Evolutionary conservation across 2,797 vertebrate genomes (phyloP), one percentile per base, ranked within the genome.

Genomic region (Mus caroli): DNA sequence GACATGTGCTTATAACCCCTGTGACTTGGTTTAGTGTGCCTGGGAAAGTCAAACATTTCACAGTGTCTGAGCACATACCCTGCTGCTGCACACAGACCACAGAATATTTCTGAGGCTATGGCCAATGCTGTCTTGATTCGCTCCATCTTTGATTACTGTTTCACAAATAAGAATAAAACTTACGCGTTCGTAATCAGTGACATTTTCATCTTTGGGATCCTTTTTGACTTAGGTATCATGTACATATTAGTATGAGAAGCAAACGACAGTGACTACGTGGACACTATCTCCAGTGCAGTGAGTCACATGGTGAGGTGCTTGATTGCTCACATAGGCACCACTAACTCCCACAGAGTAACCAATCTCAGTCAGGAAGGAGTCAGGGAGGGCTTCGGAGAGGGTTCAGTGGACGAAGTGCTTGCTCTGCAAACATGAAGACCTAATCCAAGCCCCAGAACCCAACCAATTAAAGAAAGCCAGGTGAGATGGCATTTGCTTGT

Each of bases 261-360:
- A 3, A 28, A 80, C 20, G 11, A 43, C 58, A 87, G 17, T 19
- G 80, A 43, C 0, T 67, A 31, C 52, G 64, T 60, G 40, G 50
- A 4, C 2, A 8, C 0, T 34, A 20, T 77, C 79, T 87, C 28
- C 6, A 46, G 37, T 1, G 31, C 1, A 28, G 34, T n/a, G 22
- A 28, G 15, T 62, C 20, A 0, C 0, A 10, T 40, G 0, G 20
- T 15, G 80, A 54, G 28, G 4, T 1, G 1, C 31, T 14, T 3
- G 24, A 20, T 10, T 6, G 8, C 0, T 4, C 22, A 69, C 17
- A 50, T 20, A 3, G n/a, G n/a, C 1, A 9, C 54, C 9, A 1
- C 64, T 82, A 7, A 43, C 82, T 86, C 60, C 1, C 1, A 2
- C 10, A n/a, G 24, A 7, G 19, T 17, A 37, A 40, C 12, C 46